Conservation (phyloP, 2,888 invertebrate species). For the Oxytorus armatus region DNA sequence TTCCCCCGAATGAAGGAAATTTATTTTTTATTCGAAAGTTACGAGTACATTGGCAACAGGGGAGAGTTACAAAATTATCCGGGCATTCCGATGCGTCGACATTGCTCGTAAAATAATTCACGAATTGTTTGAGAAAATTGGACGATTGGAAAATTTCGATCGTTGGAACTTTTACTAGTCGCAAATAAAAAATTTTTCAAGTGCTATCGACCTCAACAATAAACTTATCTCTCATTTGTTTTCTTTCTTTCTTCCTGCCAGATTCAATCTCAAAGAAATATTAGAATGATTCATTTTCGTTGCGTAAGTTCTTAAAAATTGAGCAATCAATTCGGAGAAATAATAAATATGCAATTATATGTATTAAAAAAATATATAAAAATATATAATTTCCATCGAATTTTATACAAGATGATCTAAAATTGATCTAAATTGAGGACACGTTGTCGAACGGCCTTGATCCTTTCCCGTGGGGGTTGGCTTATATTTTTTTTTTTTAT, state of each 20-base stretch:
- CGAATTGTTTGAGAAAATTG: slow-evolving; percentile 38
- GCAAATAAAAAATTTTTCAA: background rate
- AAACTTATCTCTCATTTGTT: background rate
- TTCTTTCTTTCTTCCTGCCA: background rate
- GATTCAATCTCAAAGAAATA: too few species aligned
- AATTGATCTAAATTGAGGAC: too few species aligned
- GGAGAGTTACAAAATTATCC: slow-evolving; percentile 8
- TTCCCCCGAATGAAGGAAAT: slow-evolving; percentile 12
- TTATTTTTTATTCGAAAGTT: slow-evolving; percentile 56
- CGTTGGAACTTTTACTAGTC: slow-evolving; percentile 13
- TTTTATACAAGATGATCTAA: too few species aligned
- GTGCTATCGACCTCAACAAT: background rate
- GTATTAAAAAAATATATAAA: too few species aligned
- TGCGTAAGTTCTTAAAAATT: too few species aligned
- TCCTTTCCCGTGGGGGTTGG: too few species aligned
- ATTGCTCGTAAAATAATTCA: slow-evolving; percentile 7
- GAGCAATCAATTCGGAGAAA: too few species aligned
- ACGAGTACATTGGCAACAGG: slow-evolving; percentile 24
- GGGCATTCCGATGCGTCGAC: slow-evolving; percentile 9
- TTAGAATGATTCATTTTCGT: too few species aligned
- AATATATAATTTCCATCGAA: too few species aligned
- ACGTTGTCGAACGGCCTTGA: too few species aligned
- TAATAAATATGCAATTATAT: too few species aligned
- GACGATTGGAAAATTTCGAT: slow-evolving; percentile 4
- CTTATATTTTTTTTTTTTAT: background rate